Base-by-base conservation (phyloP, 2,113 vertebrate genomes). In the Platycercus adscitus region DNA sequence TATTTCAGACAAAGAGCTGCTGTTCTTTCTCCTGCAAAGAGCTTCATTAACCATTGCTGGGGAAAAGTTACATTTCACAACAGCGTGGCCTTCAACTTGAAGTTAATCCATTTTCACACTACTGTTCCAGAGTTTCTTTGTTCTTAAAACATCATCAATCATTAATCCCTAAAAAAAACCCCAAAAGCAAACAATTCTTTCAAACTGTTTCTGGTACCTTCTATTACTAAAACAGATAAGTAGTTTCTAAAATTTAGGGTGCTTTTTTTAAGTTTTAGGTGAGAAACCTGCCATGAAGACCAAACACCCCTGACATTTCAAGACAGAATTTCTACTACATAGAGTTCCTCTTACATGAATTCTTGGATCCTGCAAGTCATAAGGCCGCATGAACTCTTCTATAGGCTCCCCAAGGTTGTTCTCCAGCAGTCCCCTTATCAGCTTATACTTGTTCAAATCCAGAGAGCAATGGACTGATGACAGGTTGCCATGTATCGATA, bases 301-400 rank as follows among this genome's bases (percentile, higher is more conserved):
- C 35, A 71, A 35, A 35, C 21, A 58, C 33, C 24, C n/a, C 87
- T 63, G 61, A 24, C 4, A 70, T 46, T 80, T n/a, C 53, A 46
- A 35, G 41, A 21, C 21, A 81, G 39, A 56, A 70, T 86, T 81
- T 23, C 71, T 87, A 47, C 23, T 39, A 23, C 47, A 33, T 14
- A 13, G 0, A 49, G 17, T 5, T 56, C 37, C 83, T 93, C 99
- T 99, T 97, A 99, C 99, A 35, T 99, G 99, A 94, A 97, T 99
- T 81, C 98, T 98, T 52, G 99, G 99, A 81, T 99, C 99, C 95
- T 99, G 99, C 55, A 99, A 89, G 93, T 99, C 99, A 6, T 99
- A 99, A 6, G 99, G 99, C 33, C 99, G 96, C 96, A 99, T 98
- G 92, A 99, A 99, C 75, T 99, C 99, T 91, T 99, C 99, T 11